phyloP scores from a whole-genome alignment of 2,113 vertebrate genomes.

The Scolopax mira region DNA sequence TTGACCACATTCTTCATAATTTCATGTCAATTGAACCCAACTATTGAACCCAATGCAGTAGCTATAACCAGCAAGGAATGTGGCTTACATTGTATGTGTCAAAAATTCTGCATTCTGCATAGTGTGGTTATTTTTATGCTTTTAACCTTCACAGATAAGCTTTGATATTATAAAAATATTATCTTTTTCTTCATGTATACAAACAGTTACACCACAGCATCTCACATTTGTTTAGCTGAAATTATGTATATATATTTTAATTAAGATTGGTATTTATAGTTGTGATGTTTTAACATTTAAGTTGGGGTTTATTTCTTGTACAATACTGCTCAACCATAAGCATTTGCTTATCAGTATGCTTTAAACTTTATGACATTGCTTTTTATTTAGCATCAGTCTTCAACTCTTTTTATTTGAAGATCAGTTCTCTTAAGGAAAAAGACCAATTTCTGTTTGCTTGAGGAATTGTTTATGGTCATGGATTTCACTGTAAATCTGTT shows the following conservation, averaged over 20 bases:
- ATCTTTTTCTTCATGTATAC: background rate
- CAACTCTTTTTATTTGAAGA: background rate
- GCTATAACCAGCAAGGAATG: background rate
- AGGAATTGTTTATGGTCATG: background rate
- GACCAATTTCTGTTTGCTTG: background rate
- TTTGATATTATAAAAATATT: background rate
- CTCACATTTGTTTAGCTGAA: background rate
- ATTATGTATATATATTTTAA: background rate
- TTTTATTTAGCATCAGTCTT: background rate
- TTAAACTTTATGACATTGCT: background rate
- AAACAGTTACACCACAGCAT: background rate
- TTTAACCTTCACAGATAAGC: background rate
- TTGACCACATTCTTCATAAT: background rate
- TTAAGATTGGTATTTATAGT: background rate
- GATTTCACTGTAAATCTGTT: background rate
- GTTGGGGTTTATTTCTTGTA: background rate
- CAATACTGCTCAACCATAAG: background rate
- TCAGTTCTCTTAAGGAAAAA: background rate
- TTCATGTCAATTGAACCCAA: background rate
- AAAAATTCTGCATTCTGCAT: background rate
- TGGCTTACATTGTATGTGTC: accelerated
- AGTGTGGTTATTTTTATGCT: background rate
- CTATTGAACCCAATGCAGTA: background rate
- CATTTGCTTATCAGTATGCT: background rate
- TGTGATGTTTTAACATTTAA: background rate